phyloP scores from a whole-genome alignment of 2,888 invertebrate genomes.

The Lissocephala sabroskyi region DNA sequence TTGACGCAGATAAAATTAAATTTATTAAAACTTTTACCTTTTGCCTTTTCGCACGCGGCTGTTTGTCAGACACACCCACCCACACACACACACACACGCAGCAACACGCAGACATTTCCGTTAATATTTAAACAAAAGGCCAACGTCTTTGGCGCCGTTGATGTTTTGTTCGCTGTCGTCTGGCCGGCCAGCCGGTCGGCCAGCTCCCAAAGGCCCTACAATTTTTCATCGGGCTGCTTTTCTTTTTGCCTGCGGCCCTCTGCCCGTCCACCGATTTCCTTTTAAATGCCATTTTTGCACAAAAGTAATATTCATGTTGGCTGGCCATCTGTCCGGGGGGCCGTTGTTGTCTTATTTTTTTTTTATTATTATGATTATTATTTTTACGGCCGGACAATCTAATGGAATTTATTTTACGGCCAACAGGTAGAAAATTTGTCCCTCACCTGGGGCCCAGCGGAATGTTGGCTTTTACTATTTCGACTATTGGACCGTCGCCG shows the following conservation, averaged over 20 bases:
- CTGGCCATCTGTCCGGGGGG: slow-evolving; percentile 24
- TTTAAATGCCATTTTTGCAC: slow-evolving; percentile 5
- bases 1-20: slow-evolving; percentile 53
- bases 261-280: background rate
- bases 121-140: slow-evolving; percentile 49
- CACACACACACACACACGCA: no score
- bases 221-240: slow-evolving; percentile 50
- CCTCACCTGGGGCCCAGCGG: slow-evolving; percentile 17
- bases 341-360: background rate
- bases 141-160: slow-evolving; percentile 21
- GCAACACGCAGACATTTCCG: no score
- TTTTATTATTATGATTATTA: slow-evolving; percentile 61
- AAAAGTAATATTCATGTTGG: slow-evolving; percentile 15
- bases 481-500: background rate
- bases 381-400: slow-evolving; percentile 51
- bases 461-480: slow-evolving; percentile 62
- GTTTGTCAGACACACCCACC: no score
- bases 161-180: slow-evolving; percentile 4
- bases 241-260: slow-evolving; percentile 20
- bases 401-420: slow-evolving; percentile 65
- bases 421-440: slow-evolving; percentile 67
- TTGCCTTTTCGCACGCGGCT: background rate
- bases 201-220: slow-evolving; percentile 48
- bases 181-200: no score
- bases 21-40: slow-evolving; percentile 35